Conservation (phyloP, 1,140 invertebrate species). For the Metopolophium dirhodum region DNA sequence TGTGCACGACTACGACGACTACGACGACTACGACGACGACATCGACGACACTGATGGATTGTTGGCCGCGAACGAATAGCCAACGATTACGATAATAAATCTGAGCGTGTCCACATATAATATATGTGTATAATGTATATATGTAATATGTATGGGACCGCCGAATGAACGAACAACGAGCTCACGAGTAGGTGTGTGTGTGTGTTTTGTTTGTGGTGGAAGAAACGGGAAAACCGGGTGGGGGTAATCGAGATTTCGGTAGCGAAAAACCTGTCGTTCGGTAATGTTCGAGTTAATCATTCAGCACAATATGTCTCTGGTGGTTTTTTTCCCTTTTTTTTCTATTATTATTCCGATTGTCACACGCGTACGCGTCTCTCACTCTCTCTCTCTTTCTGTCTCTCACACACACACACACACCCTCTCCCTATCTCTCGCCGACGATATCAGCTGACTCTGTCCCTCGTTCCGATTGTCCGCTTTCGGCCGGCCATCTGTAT, state of each 20-base stretch:
- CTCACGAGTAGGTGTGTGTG: not conserved
- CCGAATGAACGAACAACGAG: not conserved
- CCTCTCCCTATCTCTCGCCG: not conserved
- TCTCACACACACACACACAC: no score
- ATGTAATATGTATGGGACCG: not conserved
- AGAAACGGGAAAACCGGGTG: not conserved
- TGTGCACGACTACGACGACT: not conserved
- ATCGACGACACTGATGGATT: conserved; percentile 32
- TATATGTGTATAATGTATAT: not conserved
- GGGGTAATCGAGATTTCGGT: not conserved
- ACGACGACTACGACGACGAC: not conserved
- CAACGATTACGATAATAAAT: conserved; percentile 45
- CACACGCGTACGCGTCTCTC: not conserved
- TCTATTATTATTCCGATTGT: not conserved
- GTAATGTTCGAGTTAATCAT: conserved; percentile 46
- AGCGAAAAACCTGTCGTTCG: conserved; percentile 17
- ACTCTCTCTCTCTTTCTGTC: not conserved
- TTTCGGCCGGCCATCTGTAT: not conserved
- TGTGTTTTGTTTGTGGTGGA: not conserved
- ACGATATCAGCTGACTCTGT: not conserved
- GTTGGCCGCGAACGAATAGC: conserved; percentile 27
- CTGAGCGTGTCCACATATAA: not conserved
- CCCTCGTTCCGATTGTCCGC: not conserved
- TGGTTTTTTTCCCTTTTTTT: not conserved
- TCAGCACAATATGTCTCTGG: not conserved